Conservation (phyloP, 1,140 invertebrate genomes). For the Elysia chlorotica region DNA sequence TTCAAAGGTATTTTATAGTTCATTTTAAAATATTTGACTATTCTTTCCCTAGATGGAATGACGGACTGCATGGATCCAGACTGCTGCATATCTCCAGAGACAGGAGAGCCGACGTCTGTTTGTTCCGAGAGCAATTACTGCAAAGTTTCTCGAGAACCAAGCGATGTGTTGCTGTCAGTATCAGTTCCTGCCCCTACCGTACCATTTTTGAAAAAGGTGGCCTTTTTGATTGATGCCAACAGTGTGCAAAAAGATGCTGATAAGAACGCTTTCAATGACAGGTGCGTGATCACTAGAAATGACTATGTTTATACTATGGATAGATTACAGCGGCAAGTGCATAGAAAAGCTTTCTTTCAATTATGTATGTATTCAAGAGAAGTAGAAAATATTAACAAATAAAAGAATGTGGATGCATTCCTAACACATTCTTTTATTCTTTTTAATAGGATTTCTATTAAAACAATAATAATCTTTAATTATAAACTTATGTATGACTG, state of each 20-base stretch:
- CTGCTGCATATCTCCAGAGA: too few species aligned
- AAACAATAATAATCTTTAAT: too few species aligned
- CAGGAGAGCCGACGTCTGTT: constrained; percentile 63
- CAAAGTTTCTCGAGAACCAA: constrained; percentile 88
- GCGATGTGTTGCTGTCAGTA: constrained; percentile 86
- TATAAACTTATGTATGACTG: too few species aligned
- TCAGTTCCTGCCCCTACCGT: constrained; percentile 94
- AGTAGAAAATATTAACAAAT: too few species aligned
- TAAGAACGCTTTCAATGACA: constrained; percentile 94
- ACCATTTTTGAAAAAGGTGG: constrained; percentile 97
- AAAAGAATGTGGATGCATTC: too few species aligned
- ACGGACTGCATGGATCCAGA: constrained; percentile 97
- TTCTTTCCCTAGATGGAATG: constrained; percentile 82
- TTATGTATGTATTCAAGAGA: too few species aligned
- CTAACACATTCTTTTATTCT: too few species aligned
- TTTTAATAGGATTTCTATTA: too few species aligned
- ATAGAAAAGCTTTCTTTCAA: too few species aligned
- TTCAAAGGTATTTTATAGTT: too few species aligned
- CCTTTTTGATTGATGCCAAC: constrained; percentile 96
- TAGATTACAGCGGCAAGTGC: too few species aligned
- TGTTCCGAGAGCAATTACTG: constrained; percentile 88
- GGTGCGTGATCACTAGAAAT: constrained; percentile 70
- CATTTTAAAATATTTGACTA: neutral
- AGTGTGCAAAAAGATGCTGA: constrained; percentile 96
- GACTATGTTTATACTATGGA: too few species aligned